Evolutionary conservation across 2,888 invertebrate genomes (phyloP).

Genomic region (Torymus texanus): DNA sequence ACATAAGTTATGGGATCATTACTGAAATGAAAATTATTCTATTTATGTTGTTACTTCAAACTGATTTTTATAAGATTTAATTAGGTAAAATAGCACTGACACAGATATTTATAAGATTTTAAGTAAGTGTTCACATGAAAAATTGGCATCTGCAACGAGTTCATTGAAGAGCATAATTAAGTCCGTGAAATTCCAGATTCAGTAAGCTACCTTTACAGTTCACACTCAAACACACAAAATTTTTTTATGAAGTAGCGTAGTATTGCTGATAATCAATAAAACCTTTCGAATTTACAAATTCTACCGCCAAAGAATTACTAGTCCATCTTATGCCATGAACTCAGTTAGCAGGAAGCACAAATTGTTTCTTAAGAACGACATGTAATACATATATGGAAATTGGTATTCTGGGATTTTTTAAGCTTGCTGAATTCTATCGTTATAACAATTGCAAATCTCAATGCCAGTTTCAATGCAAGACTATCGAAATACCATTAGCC

Average conservation of each 20-base stretch:
- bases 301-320: conserved; percentile 5
- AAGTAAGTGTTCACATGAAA: background rate
- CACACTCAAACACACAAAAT: background rate
- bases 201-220: conserved; percentile 4
- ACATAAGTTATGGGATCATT: too few species aligned
- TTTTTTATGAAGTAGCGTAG: too few species aligned
- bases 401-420: conserved; percentile 55
- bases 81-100: background rate
- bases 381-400: conserved; percentile 43
- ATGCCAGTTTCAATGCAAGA: conserved; percentile 44
- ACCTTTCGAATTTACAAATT: background rate
- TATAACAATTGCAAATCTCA: conserved; percentile 32
- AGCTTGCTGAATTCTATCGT: conserved; percentile 49
- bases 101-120: background rate
- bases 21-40: too few species aligned
- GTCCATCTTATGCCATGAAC: background rate
- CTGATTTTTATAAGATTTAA: background rate
- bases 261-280: background rate
- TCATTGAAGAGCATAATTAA: background rate
- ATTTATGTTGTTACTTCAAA: background rate
- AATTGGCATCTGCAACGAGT: conserved; percentile 24
- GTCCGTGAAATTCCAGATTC: background rate
- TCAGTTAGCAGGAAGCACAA: conserved; percentile 35
- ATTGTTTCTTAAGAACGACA: conserved; percentile 36
- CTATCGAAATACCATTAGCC: conserved; percentile 16